Percentiles rank a stretch among this genome's conserved stretches.
Evolutionary conservation across 53 echinoderm and acorn worm species (phyloP).

Genomic region (Patiria pectinifera): DNA sequence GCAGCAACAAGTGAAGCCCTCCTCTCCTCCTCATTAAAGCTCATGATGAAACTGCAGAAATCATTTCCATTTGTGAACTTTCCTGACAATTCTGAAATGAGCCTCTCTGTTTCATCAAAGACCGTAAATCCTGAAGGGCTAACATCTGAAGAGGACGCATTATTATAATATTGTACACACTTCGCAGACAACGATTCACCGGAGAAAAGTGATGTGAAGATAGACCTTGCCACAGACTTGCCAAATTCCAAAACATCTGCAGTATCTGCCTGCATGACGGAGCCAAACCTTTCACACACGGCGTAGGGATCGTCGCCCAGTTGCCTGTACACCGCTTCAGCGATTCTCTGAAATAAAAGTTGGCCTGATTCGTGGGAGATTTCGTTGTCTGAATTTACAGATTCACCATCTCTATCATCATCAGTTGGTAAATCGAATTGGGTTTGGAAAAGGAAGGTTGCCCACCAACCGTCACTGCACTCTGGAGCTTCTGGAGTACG

Average conservation of each 20-base stretch:
- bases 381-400: neutral
- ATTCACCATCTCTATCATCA: neutral
- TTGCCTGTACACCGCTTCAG: neutral
- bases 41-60: constrained; percentile 27
- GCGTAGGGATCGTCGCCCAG: neutral
- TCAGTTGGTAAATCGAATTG: neutral
- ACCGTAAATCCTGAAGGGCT: constrained; percentile 1
- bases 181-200: neutral
- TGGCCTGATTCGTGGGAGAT: neutral
- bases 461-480: constrained; percentile 38
- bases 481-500: neutral
- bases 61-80: constrained; percentile 7
- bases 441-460: constrained; percentile 19
- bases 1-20: neutral
- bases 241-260: constrained; percentile 22
- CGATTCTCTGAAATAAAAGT: neutral
- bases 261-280: neutral
- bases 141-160: neutral
- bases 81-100: constrained; percentile 3
- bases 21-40: constrained; percentile 19
- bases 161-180: neutral
- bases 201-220: neutral
- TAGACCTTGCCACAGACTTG: neutral
- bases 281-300: neutral
- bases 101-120: neutral